Evolutionary conservation across 1,140 invertebrate genomes (phyloP).

Genomic region (Conus betulinus): DNA sequence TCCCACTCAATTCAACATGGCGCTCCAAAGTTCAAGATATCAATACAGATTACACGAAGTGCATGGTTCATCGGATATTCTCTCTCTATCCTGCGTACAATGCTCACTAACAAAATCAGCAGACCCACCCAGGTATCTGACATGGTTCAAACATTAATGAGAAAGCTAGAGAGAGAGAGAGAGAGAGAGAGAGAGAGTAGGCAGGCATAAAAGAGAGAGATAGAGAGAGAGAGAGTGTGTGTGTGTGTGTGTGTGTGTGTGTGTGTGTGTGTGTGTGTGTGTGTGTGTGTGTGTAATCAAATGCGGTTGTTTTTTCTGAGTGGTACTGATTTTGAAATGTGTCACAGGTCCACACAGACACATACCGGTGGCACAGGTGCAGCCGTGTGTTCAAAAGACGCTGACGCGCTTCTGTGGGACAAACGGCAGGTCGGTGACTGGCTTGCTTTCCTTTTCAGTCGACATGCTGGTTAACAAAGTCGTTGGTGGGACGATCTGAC

Average conservation of each 20-base stretch:
- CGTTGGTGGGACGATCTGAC: not conserved
- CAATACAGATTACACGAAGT: too few relatives aligned
- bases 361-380: not conserved
- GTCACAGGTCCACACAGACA: not conserved
- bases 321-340: not conserved
- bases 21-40: too few relatives aligned
- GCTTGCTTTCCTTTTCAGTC: too few relatives aligned
- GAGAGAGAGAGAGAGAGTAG: not conserved
- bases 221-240: not conserved
- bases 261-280: slow-evolving; percentile 13
- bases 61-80: too few relatives aligned
- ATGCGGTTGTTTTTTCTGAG: not conserved
- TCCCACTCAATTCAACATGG: too few relatives aligned
- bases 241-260: not conserved
- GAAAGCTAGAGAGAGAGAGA: not conserved
- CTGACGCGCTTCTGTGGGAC: too few relatives aligned
- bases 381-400: not conserved
- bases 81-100: too few relatives aligned
- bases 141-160: not conserved
- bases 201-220: not conserved
- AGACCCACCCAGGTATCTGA: slow-evolving; percentile 25
- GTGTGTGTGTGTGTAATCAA: not conserved
- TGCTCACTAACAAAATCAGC: too few relatives aligned
- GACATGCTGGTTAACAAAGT: not conserved
- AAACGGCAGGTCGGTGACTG: too few relatives aligned